Base-by-base conservation (phyloP, 2,113 vertebrate species). In the Rissa tridactyla region DNA sequence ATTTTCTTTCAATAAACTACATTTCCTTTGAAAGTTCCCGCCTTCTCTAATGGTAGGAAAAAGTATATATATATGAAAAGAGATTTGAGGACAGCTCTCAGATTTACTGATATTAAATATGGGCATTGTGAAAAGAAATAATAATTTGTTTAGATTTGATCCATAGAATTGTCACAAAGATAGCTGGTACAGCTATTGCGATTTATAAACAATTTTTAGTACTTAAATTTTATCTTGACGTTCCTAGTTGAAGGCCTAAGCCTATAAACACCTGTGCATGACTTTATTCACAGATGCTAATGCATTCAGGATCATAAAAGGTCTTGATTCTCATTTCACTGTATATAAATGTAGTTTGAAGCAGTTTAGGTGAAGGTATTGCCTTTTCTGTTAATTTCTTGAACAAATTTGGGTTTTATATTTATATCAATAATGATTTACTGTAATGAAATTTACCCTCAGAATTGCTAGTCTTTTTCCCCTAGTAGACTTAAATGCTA, bases 251-350 rank as follows among this genome's bases (percentile, higher is more conserved):
- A 91, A 81, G 40, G 13, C 84, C 52, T 82, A 86, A 95, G 38
- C 47, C 77, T 94, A 16, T 36, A 68, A 94, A 85, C 44, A 64
- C 13, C 29, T 82, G 11, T 93, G 46, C 66, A 77, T 93, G 51
- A 86, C 58, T 85, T 85, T 77, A 91, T 73, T 91, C 54, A 80
- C 29, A 76, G 46, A 86, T 85, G 54, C 38, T 89, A 89, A 87
- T 92, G 42, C 62, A 79, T 85, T 89, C 81, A 94, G 89, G 58
- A 82, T 92, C 89, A 70, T 86, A 65, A 89, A 83, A 82, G 32
- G 2, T 82, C 78, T 94, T 82, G 36, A 57, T 86, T 84, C 82
- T 75, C 32, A 55, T 82, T 61, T 84, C 52, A 52, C 30, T 65
- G 15, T 40, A 49, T 46, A n/a, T 61, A 75, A 69, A 21, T 42